A percentile compares a stretch with the other conserved stretches of the same genome.
phyloP scores from a whole-genome alignment of 2,797 vertebrate genomes.

The Harpagifer antarcticus region DNA sequence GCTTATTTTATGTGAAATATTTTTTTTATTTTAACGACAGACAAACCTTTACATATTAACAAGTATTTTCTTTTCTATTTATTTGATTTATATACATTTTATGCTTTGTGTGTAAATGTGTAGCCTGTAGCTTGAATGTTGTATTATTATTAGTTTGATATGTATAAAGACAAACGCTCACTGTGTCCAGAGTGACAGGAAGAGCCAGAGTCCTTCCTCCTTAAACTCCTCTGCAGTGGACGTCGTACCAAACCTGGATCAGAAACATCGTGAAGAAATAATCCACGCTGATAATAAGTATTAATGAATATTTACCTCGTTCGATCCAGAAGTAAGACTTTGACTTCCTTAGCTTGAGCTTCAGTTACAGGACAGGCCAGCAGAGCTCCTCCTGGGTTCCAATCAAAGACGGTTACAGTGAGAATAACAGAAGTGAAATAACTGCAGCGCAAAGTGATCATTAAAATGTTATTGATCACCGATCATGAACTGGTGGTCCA shows the following conservation, averaged over 20 bases:
- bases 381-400: slow-evolving; percentile 88
- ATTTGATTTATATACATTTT: no score
- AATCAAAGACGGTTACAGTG: neutral
- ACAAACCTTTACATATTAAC: no score
- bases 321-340: slow-evolving; percentile 87
- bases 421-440: neutral
- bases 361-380: slow-evolving; percentile 92
- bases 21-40: no score
- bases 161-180: slow-evolving; percentile 67
- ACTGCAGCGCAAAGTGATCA: neutral
- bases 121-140: no score
- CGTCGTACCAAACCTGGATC: slow-evolving; percentile 92
- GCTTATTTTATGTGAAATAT: no score
- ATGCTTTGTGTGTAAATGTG: no score
- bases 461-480: slow-evolving; percentile 74
- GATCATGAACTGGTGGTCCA: slow-evolving; percentile 94
- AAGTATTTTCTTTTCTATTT: no score
- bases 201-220: slow-evolving; percentile 83
- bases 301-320: slow-evolving; percentile 83
- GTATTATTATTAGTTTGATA: no score
- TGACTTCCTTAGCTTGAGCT: slow-evolving; percentile 78
- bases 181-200: slow-evolving; percentile 89
- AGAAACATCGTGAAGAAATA: slow-evolving; percentile 29
- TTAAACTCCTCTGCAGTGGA: slow-evolving; percentile 74
- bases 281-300: neutral